These are phyloP conservation scores for Chaitophorus viminalis DNA, from an alignment of 2,888 invertebrate species.

Conservation along the genomic window DNA sequence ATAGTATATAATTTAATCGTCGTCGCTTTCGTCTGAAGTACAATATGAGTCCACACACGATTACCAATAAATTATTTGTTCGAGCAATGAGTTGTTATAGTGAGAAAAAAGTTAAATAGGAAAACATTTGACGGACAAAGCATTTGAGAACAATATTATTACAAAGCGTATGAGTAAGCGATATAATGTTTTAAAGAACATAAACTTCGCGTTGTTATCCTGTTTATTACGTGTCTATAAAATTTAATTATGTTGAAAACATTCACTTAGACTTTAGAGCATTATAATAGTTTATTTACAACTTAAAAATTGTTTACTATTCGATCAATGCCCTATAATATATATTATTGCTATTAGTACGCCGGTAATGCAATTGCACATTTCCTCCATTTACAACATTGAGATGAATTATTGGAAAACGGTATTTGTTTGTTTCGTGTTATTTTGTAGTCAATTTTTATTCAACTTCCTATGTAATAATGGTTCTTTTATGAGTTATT, in stretches of 20 bases:
- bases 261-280: not conserved
- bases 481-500: too few species aligned
- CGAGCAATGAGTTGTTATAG: not conserved
- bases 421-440: too few species aligned
- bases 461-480: too few species aligned
- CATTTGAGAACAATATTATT: slow-evolving; percentile 2
- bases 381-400: too few species aligned
- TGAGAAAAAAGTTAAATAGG: not conserved
- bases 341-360: too few species aligned
- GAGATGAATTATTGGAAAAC: too few species aligned
- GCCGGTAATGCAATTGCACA: too few species aligned
- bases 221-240: not conserved
- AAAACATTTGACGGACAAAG: not conserved
- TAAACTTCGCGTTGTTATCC: slow-evolving; percentile 10
- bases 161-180: not conserved
- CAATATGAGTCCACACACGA: too few species aligned
- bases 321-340: not conserved
- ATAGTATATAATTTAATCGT: too few species aligned
- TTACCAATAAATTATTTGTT: not conserved
- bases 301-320: not conserved
- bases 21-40: too few species aligned
- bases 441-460: too few species aligned
- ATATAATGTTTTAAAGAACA: not conserved
- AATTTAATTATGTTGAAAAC: not conserved
- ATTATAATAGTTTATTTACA: not conserved